Percentiles rank a stretch among this genome's conserved stretches.
These are phyloP conservation scores for Carcinoscorpius rotundicauda DNA, from an alignment of 1,140 invertebrate species.

Conservation along the genomic window DNA sequence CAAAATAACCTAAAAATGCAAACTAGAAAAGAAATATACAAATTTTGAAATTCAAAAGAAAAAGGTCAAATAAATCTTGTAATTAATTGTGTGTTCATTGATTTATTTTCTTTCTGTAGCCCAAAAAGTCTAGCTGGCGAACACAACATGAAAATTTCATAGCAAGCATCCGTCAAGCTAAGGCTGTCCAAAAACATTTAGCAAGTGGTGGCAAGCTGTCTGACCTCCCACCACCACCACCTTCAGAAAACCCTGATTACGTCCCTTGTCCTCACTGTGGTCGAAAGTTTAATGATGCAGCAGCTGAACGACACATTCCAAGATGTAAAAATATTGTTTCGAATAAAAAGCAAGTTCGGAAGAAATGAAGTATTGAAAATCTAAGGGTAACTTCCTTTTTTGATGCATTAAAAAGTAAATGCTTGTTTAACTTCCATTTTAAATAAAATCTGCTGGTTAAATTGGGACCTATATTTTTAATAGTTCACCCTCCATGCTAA, in stretches of 20 bases:
- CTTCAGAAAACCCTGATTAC: constrained; percentile 37
- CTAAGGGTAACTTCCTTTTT: too few species aligned
- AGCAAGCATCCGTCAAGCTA: constrained; percentile 55
- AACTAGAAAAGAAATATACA: neutral
- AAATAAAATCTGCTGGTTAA: too few species aligned
- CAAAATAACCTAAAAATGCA: neutral
- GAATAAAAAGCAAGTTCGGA: constrained; percentile 12
- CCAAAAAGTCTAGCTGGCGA: constrained; percentile 38
- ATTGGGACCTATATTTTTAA: too few species aligned
- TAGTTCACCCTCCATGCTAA: too few species aligned
- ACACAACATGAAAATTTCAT: constrained; percentile 46
- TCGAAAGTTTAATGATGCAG: constrained; percentile 67
- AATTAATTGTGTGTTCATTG: too few species aligned
- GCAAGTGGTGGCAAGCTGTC: constrained; percentile 70
- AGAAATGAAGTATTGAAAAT: too few species aligned
- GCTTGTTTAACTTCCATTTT: too few species aligned
- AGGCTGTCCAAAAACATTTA: constrained; percentile 64
- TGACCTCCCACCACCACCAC: constrained; percentile 80
- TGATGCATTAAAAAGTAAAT: too few species aligned
- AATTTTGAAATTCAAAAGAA: neutral
- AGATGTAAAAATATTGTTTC: constrained; percentile 51
- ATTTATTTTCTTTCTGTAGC: neutral
- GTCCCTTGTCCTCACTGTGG: constrained; percentile 62
- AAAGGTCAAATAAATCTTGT: too few species aligned
- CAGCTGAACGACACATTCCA: constrained; percentile 78